Percentiles rank a stretch among this genome's conserved stretches.
phyloP scores from a whole-genome alignment of 2,888 invertebrate genomes.

The Agrochola macilenta region DNA sequence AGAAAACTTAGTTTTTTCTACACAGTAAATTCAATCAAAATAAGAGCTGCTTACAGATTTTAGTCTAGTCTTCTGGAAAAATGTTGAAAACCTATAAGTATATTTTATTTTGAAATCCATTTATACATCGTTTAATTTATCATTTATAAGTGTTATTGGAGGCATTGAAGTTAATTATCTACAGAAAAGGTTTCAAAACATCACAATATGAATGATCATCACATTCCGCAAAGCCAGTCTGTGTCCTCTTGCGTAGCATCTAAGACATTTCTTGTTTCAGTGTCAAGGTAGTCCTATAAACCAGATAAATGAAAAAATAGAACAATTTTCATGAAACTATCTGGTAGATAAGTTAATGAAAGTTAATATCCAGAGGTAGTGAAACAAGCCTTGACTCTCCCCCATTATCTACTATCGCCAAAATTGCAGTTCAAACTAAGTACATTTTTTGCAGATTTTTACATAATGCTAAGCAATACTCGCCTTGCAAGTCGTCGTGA shows the following conservation, averaged over 20 bases:
- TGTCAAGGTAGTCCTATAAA: not conserved
- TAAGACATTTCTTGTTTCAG: constrained; percentile 3
- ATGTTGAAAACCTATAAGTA: not conserved
- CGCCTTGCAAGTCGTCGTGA: constrained; percentile 69
- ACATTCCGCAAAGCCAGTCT: constrained; percentile 8
- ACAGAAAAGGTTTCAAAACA: not conserved
- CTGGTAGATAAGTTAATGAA: not conserved
- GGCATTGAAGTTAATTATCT: not conserved
- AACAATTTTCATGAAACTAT: not conserved
- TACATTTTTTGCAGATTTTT: not conserved
- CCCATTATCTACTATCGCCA: not conserved
- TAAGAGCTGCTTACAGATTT: not conserved
- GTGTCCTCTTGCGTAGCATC: not conserved
- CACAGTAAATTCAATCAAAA: not conserved
- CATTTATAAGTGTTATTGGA: not conserved
- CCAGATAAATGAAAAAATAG: not conserved
- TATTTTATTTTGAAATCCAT: not conserved
- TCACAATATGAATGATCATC: not conserved
- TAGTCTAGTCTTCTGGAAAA: not conserved
- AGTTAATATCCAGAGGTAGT: too few relatives aligned
- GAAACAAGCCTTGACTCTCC: not conserved
- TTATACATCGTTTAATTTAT: not conserved
- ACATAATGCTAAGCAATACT: constrained; percentile 55
- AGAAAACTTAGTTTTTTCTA: not conserved
- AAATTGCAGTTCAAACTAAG: constrained; percentile 10